phyloP scores from a whole-genome alignment of 2,113 vertebrate species.

The Drymodes brunneopygia region DNA sequence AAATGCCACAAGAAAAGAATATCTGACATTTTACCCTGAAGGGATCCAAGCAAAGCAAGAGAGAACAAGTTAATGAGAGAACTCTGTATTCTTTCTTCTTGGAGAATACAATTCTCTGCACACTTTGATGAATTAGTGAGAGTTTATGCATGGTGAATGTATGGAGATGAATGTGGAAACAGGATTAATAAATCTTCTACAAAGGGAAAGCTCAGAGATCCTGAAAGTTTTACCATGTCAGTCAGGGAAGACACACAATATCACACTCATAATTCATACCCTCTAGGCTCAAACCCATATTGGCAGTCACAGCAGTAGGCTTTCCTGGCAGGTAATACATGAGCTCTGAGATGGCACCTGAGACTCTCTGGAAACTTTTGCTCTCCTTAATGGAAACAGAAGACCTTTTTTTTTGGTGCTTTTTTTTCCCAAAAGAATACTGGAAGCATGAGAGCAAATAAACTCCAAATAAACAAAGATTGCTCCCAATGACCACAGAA shows the following conservation, averaged over 20 bases:
- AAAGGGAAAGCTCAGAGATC: not conserved
- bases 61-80: not conserved
- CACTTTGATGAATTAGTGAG: not conserved
- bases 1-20: not conserved
- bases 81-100: not conserved
- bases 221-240: not conserved
- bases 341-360: not conserved
- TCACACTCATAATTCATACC: not conserved
- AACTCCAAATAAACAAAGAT: not conserved
- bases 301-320: not conserved
- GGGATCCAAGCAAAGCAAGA: not conserved
- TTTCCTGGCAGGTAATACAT: not conserved
- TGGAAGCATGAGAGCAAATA: not conserved
- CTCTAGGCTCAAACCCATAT: not conserved
- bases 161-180: not conserved
- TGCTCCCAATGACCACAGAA: not conserved
- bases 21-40: not conserved
- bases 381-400: not conserved
- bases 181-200: not conserved
- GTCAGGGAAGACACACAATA: not conserved
- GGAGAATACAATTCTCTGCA: not conserved
- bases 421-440: not conserved
- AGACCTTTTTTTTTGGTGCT: not conserved
- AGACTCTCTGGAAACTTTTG: not conserved
- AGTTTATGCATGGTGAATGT: not conserved